Evolutionary conservation across 2,888 invertebrate genomes (phyloP).

Genomic region (Spodoptera littoralis): DNA sequence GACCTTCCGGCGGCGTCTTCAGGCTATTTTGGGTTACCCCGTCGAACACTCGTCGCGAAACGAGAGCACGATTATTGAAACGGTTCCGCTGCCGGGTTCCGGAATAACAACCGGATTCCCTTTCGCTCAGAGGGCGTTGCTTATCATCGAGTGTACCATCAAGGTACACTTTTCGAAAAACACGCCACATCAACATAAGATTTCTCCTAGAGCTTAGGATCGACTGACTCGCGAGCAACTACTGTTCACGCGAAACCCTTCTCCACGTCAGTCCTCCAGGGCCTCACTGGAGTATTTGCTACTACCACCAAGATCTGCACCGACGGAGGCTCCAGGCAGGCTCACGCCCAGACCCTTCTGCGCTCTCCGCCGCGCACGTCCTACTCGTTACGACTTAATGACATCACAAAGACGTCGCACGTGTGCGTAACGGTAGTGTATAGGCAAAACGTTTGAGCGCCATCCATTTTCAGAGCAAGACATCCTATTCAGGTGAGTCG

Average conservation of each 20-base stretch:
- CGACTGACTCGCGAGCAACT: conserved; percentile 89
- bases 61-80: conserved; percentile 78
- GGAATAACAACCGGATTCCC: conserved; percentile 89
- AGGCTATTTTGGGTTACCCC: conserved; percentile 78
- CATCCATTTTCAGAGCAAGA: conserved; percentile 89
- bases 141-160: conserved; percentile 35
- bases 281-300: conserved; percentile 91
- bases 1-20: conserved; percentile 83
- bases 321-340: conserved; percentile 86
- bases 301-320: conserved; percentile 92
- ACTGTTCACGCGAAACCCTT: conserved; percentile 86
- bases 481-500: conserved; percentile 89
- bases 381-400: conserved; percentile 90
- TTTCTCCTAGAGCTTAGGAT: conserved; percentile 88
- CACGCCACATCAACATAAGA: conserved; percentile 79
- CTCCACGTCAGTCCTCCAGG: conserved; percentile 89
- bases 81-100: conserved; percentile 89
- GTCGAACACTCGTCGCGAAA: conserved; percentile 60
- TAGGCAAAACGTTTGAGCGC: conserved; percentile 84
- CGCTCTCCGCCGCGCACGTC: conserved; percentile 83
- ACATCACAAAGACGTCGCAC: conserved; percentile 60
- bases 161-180: conserved; percentile 45
- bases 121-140: conserved; percentile 83
- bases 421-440: conserved; percentile 80
- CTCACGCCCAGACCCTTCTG: conserved; percentile 89